Base-by-base conservation (phyloP, 2,888 invertebrate species). In the Cataglyphis cursor region DNA sequence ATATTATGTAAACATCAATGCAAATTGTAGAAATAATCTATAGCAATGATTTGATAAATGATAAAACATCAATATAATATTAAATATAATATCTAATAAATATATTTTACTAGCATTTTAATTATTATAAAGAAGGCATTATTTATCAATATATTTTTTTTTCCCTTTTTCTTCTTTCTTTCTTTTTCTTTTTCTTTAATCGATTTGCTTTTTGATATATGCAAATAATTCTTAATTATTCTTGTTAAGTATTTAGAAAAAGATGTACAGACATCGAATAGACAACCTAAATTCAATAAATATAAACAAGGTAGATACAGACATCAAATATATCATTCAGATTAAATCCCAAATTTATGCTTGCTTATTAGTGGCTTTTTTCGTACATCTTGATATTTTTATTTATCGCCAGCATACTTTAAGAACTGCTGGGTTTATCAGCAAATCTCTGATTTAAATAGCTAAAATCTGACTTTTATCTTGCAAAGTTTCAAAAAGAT, bases 401-500 rank as follows among this genome's bases (percentile, higher is more conserved):
- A 74, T 31, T 18, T 12, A 51, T 31, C 10, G 35, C 44, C 15
- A 44, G 0, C 44, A 35, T 62, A n/a, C 31, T 74, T 74, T 64
- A n/a, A 51, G 8, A n/a, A 51, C 8, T 24, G 31, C 3, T 61
- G 28, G 4, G 1, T 9, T 76, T 76, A 41, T 57, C n/a, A 21
- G 28, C 2, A 54, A 66, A 59, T 68, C 41, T 68, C 57, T 57
- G 31, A 68, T 57, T 76, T 59, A 61, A 57, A 70, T 72, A 35
- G 48, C 44, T 44, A 35, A 51, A 51, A 51, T 28, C 15, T 28
- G 66, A 80, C 44, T 80, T 70, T 12, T 8, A 24, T 72, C 15
- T 59, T 3, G 8, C 31, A 44, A 68, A 59, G 9, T 15, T 24
- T 72, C 9, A 57, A 59, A 54, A 59, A 59, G 59, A 80, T 70